phyloP scores from a whole-genome alignment of 2,888 invertebrate species.

The Chironomus riparius region DNA sequence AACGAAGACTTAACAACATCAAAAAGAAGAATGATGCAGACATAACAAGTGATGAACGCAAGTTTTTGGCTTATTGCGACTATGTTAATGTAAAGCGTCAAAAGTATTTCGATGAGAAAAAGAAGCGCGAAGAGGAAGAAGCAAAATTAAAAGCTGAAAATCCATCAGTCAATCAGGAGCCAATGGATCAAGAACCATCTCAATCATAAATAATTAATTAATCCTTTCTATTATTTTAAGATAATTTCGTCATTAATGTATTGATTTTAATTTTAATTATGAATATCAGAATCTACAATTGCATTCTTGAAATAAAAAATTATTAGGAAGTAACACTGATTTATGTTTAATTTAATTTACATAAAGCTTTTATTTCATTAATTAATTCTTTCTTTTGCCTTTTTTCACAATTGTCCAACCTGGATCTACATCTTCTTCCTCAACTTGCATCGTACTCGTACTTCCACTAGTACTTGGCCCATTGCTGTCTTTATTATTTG shows the following conservation, averaged over 20 bases:
- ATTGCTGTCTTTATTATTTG: slow-evolving; percentile 35
- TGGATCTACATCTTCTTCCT: slow-evolving; percentile 48
- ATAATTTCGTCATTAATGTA: not conserved
- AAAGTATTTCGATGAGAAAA: not conserved
- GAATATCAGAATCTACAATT: not conserved
- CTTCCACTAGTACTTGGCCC: slow-evolving; percentile 30
- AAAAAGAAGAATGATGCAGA: not conserved
- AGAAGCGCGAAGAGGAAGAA: not conserved
- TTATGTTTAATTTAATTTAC: too few species aligned
- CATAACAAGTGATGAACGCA: not conserved
- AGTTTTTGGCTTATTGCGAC: not conserved
- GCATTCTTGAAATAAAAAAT: not conserved
- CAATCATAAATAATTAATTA: not conserved
- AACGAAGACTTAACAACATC: not conserved
- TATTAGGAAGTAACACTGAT: not conserved
- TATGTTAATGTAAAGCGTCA: not conserved
- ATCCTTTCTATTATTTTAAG: not conserved
- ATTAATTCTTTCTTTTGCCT: slow-evolving; percentile 42
- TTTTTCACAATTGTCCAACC: slow-evolving; percentile 58
- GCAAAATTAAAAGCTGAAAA: not conserved
- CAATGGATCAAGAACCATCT: not conserved
- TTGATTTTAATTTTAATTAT: not conserved
- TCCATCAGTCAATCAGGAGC: not conserved
- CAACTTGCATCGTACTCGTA: slow-evolving; percentile 32
- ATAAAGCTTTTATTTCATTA: not conserved